Percentiles rank a stretch among this genome's conserved stretches.
Evolutionary conservation across 53 echinoderm and acorn worm species (phyloP).

Genomic region (Astropecten irregularis): DNA sequence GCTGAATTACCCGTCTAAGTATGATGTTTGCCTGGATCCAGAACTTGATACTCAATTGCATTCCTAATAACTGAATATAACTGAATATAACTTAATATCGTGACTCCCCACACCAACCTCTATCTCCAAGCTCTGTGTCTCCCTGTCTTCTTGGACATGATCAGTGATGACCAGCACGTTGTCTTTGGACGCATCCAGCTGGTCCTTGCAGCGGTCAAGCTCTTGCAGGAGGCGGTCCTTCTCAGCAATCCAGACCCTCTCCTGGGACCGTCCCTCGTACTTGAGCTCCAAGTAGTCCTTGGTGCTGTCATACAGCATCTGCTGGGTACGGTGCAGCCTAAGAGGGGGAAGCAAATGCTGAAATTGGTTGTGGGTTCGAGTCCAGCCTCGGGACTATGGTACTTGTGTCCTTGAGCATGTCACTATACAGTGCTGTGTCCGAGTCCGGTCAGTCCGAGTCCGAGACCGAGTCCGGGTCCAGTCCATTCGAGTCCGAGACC

Average conservation of each 20-base stretch:
- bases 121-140: slow-evolving; percentile 86
- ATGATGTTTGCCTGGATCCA: too few species aligned
- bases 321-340: slow-evolving; percentile 94
- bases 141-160: slow-evolving; percentile 77
- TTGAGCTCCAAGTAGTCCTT: slow-evolving; percentile 94
- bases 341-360: too few species aligned
- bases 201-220: slow-evolving; percentile 91
- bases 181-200: slow-evolving; percentile 89
- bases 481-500: too few species aligned
- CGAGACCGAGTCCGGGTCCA: too few species aligned
- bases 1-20: neutral
- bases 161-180: slow-evolving; percentile 78
- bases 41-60: too few species aligned
- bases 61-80: too few species aligned
- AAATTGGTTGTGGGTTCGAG: too few species aligned
- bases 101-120: slow-evolving; percentile 66
- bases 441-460: too few species aligned
- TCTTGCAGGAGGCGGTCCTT: slow-evolving; percentile 88
- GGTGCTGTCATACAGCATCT: slow-evolving; percentile 93
- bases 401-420: too few species aligned
- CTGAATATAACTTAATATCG: too few species aligned
- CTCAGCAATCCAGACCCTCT: slow-evolving; percentile 96
- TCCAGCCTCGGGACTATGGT: neutral
- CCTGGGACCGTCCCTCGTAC: slow-evolving; percentile 85
- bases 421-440: too few species aligned